These are phyloP conservation scores for Euura saliciscinereae DNA, from an alignment of 1,140 invertebrate species.

Conservation along the genomic window DNA sequence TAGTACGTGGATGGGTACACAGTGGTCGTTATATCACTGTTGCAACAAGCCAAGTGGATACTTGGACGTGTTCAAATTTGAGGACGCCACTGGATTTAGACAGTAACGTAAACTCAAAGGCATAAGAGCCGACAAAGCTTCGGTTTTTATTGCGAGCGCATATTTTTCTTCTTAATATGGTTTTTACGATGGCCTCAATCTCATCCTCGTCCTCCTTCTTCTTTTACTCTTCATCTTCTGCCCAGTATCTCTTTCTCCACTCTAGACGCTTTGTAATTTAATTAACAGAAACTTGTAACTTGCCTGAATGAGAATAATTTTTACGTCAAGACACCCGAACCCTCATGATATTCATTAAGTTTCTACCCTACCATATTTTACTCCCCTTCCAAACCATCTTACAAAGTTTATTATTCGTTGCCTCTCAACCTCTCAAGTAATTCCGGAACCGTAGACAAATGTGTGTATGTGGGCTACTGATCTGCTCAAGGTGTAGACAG, in stretches of 20 bases:
- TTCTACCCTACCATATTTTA: not conserved
- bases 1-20: too few relatives aligned
- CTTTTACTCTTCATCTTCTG: too few relatives aligned
- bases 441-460: not conserved
- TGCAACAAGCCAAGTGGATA: constrained; percentile 1
- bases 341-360: not conserved
- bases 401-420: not conserved
- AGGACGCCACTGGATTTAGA: not conserved
- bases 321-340: not conserved
- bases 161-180: not conserved
- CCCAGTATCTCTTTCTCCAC: not conserved
- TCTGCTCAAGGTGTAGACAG: not conserved
- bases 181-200: not conserved
- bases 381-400: not conserved
- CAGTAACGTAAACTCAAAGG: not conserved
- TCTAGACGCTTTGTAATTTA: not conserved
- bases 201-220: too few relatives aligned
- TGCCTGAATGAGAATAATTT: not conserved
- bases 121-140: not conserved
- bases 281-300: not conserved
- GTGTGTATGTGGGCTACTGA: not conserved
- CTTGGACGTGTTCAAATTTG: not conserved
- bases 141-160: too few relatives aligned
- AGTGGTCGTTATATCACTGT: not conserved
- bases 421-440: not conserved